Percentiles rank a stretch among this genome's conserved stretches.
Conservation (phyloP, 2,888 invertebrate genomes). For the Idaea straminata region DNA sequence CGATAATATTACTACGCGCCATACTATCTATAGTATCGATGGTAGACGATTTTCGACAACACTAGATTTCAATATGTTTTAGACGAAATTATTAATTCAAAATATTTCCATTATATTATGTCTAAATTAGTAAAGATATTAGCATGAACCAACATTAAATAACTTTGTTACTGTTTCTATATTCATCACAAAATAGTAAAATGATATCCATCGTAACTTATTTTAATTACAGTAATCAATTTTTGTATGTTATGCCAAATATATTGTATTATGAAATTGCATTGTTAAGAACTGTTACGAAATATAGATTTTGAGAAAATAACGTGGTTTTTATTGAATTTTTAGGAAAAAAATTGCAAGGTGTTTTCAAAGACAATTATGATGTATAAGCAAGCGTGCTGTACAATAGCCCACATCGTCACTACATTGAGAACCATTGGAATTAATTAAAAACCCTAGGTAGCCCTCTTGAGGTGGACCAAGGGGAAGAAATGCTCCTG, state of each 20-base stretch:
- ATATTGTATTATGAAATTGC: constrained; percentile 75
- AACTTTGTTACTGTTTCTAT: constrained; percentile 33
- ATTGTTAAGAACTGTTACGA: constrained; percentile 77
- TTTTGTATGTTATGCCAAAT: constrained; percentile 77
- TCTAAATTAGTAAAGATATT: constrained; percentile 22
- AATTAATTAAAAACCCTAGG: too few relatives aligned
- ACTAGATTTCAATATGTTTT: too few relatives aligned
- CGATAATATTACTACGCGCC: too few relatives aligned
- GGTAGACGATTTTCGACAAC: too few relatives aligned
- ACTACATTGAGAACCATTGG: too few relatives aligned
- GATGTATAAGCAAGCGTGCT: too few relatives aligned
- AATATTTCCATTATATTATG: background rate
- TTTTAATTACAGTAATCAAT: constrained; percentile 54
- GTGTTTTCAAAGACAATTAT: too few relatives aligned
- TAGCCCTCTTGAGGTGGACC: too few relatives aligned
- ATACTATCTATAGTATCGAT: too few relatives aligned
- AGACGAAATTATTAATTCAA: background rate
- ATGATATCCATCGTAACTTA: constrained; percentile 46
- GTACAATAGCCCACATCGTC: too few relatives aligned
- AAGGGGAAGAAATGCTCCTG: too few relatives aligned
- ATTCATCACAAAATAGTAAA: constrained; percentile 54
- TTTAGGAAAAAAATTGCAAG: constrained; percentile 15
- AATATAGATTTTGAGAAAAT: constrained; percentile 71
- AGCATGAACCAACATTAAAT: constrained; percentile 28
- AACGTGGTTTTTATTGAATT: constrained; percentile 26